phyloP scores from a whole-genome alignment of 2,113 vertebrate species.

The Ranitomeya variabilis region DNA sequence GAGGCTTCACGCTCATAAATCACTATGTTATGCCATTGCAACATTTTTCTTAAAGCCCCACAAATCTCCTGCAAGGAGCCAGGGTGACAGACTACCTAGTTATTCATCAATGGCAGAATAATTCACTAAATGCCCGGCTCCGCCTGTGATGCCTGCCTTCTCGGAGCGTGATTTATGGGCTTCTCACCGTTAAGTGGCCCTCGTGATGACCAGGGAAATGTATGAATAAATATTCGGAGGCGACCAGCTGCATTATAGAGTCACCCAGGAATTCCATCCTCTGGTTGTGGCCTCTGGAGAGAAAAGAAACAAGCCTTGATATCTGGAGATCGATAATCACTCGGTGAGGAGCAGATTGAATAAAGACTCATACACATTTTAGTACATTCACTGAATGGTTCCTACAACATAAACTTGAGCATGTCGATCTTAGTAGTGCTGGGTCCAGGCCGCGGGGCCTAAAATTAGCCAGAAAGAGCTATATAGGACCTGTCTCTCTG shows the following conservation, averaged over 20 bases:
- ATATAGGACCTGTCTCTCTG: neutral
- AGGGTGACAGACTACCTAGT: slow-evolving; percentile 57
- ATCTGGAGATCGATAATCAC: slow-evolving; percentile 65
- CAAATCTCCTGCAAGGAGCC: slow-evolving; percentile 62
- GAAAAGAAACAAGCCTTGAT: slow-evolving; percentile 62
- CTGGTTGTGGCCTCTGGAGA: slow-evolving; percentile 95
- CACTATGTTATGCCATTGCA: slow-evolving; percentile 53
- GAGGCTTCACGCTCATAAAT: slow-evolving; percentile 59
- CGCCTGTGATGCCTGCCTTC: slow-evolving; percentile 50
- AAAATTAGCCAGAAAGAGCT: neutral
- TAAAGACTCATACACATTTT: slow-evolving; percentile 19
- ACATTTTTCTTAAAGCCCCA: slow-evolving; percentile 64
- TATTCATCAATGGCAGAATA: slow-evolving; percentile 63
- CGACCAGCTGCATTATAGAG: slow-evolving; percentile 98
- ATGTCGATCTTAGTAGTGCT: neutral
- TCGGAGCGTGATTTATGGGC: slow-evolving; percentile 55
- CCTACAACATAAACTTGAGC: neutral
- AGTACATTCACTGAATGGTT: neutral
- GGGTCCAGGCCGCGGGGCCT: neutral
- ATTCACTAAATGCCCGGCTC: slow-evolving; percentile 55
- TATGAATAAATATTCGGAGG: slow-evolving; percentile 98
- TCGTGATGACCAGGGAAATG: slow-evolving; percentile 99
- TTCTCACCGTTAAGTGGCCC: slow-evolving; percentile 94
- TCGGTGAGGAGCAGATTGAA: slow-evolving; percentile 57
- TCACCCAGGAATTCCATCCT: slow-evolving; percentile 99